These are phyloP conservation scores for Meteorus colon DNA, from an alignment of 2,888 invertebrate species.

Conservation along the genomic window DNA sequence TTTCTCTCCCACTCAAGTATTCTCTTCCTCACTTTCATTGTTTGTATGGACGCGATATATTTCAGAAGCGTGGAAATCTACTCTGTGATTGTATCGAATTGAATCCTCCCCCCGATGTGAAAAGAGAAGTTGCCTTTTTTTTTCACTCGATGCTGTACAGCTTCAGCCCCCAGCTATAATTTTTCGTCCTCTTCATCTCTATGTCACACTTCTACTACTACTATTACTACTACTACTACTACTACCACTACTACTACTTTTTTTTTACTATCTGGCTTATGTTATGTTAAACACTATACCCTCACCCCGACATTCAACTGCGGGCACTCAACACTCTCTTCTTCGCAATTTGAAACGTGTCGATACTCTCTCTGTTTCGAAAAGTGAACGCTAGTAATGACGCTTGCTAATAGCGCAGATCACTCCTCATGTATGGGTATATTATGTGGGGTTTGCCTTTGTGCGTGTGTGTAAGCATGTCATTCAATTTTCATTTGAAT, in stretches of 20 bases:
- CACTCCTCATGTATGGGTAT: slow-evolving; percentile 19
- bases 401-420: slow-evolving; percentile 44
- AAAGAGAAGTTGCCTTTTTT: slow-evolving; percentile 49
- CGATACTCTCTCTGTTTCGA: slow-evolving; percentile 49
- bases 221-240: too few species aligned
- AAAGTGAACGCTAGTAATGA: slow-evolving; percentile 52
- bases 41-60: slow-evolving; percentile 58
- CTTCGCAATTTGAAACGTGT: slow-evolving; percentile 54
- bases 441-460: neutral
- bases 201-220: neutral
- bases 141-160: neutral
- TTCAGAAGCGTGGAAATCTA: slow-evolving; percentile 62
- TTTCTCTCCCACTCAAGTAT: neutral
- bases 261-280: slow-evolving; percentile 23
- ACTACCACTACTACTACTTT: neutral
- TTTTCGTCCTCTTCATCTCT: slow-evolving; percentile 40
- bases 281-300: slow-evolving; percentile 41
- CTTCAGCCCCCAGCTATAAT: neutral
- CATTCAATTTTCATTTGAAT: too few species aligned
- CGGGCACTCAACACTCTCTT: slow-evolving; percentile 47
- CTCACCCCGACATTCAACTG: slow-evolving; percentile 27
- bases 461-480: neutral
- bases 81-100: slow-evolving; percentile 65
- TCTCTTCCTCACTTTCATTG: slow-evolving; percentile 10
- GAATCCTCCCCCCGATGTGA: slow-evolving; percentile 56